Evolutionary conservation across 2,888 invertebrate genomes (phyloP).

Genomic region (Drosophila anomelani): DNA sequence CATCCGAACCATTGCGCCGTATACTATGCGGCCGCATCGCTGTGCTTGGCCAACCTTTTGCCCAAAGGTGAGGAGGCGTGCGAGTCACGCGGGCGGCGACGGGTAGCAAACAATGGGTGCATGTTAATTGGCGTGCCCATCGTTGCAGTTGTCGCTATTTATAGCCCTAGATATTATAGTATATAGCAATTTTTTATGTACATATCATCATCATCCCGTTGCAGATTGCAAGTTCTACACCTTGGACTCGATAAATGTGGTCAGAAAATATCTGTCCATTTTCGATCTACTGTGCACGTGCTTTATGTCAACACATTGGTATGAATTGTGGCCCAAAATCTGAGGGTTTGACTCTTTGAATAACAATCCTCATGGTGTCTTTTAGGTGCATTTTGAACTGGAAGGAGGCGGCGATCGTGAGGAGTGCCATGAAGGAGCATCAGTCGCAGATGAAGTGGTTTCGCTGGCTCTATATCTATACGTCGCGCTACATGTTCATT

Average conservation of each 20-base stretch:
- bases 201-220: constrained; percentile 73
- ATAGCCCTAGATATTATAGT: constrained; percentile 39
- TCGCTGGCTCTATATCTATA: constrained; percentile 93
- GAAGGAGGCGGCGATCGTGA: constrained; percentile 87
- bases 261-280: constrained; percentile 93
- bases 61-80: constrained; percentile 87
- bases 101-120: constrained; percentile 58
- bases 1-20: constrained; percentile 96
- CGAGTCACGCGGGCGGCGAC: constrained; percentile 41
- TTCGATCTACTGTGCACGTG: constrained; percentile 94
- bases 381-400: constrained; percentile 88
- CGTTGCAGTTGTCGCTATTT: constrained; percentile 47
- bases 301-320: constrained; percentile 91
- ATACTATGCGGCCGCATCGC: constrained; percentile 92
- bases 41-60: constrained; percentile 90
- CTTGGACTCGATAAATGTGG: constrained; percentile 92
- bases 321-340: constrained; percentile 67
- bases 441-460: constrained; percentile 98
- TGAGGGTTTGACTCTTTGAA: neutral
- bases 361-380: neutral
- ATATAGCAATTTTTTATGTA: constrained; percentile 58
- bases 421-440: constrained; percentile 94
- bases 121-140: constrained; percentile 75
- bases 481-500: constrained; percentile 95
- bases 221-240: constrained; percentile 93